phyloP scores from a whole-genome alignment of 2,113 vertebrate species.

The Sander vitreus region DNA sequence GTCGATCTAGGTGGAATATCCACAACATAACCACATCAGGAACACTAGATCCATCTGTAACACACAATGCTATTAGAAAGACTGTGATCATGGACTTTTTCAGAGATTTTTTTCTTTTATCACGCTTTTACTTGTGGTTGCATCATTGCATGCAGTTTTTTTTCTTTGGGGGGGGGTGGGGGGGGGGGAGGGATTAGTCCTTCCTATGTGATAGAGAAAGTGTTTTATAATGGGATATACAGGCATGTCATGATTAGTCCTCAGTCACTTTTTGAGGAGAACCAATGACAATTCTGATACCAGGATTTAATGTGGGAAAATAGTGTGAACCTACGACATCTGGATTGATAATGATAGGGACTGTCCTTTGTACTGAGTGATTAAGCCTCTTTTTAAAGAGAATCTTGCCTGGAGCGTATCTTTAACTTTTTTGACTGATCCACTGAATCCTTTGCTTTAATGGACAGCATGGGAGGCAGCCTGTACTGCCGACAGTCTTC shows the following conservation, averaged over 20 bases:
- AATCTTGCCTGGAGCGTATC: conserved; percentile 24
- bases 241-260: neutral
- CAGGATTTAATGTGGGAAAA: neutral
- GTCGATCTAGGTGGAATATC: neutral
- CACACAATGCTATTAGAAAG: neutral
- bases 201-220: neutral
- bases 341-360: neutral
- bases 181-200: neutral
- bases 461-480: conserved; percentile 58
- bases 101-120: neutral
- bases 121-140: neutral
- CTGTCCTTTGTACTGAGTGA: neutral
- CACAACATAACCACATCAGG: neutral
- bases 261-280: neutral
- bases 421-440: conserved; percentile 33
- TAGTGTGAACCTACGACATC: conserved; percentile 5
- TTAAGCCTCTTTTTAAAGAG: conserved; percentile 16
- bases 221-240: neutral
- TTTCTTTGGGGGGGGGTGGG: neutral
- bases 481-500: conserved; percentile 59
- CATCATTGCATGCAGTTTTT: neutral
- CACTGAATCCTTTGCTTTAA: conserved; percentile 39
- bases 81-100: neutral
- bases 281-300: neutral
- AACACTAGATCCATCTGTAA: neutral